Base-by-base conservation (phyloP, 2,888 invertebrate genomes). In the Ethmia dodecea region DNA sequence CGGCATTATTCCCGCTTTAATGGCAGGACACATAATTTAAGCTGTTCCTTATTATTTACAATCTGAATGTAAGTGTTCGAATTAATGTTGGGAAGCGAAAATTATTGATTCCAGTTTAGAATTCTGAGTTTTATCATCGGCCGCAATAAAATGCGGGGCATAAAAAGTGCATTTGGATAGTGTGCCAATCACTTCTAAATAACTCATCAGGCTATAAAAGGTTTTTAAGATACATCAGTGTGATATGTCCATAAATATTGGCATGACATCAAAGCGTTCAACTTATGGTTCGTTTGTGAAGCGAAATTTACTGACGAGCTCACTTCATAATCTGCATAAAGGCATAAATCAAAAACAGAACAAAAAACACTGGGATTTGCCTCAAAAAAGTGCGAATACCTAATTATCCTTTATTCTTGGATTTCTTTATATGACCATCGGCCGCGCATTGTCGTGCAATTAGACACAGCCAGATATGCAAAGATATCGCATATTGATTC, bases 401-500 rank as follows among this genome's bases (percentile, higher is more conserved):
- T 66, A 67, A 73, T 70, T 68, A 68, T 60, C 60, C 49, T 52
- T 58, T 50, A 56, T 57, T 53, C 52, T 45, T 49, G 49, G 55
- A 64, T 59, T 57, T 47, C 39, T 54, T 55, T 67, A 65, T 62
- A 66, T 61, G 45, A 43, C 39, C 45, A 49, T 37, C 46, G 39
- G 43, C 58, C 55, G 51, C 59, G 66, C 53, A 47, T 49, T 50
- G 42, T 37, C 49, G 37, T 60, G 60, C 63, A 73, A 77, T 77
- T 76, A 68, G 69, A 69, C 52, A 62, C 64, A 64, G 53, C 46
- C 49, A 42, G 57, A 57, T 57, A 56, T 67, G 61, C 62, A 59
- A 53, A 55, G 47, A 43, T 47, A 52, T 57, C 48, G 48, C 52
- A 56, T 53, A 47, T 50, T 45, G 49, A 54, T 60, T 54, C 42